Evolutionary conservation across 2,113 vertebrate genomes (phyloP), one percentile per base, ranked within the genome.

Genomic region (Heterotis niloticus): DNA sequence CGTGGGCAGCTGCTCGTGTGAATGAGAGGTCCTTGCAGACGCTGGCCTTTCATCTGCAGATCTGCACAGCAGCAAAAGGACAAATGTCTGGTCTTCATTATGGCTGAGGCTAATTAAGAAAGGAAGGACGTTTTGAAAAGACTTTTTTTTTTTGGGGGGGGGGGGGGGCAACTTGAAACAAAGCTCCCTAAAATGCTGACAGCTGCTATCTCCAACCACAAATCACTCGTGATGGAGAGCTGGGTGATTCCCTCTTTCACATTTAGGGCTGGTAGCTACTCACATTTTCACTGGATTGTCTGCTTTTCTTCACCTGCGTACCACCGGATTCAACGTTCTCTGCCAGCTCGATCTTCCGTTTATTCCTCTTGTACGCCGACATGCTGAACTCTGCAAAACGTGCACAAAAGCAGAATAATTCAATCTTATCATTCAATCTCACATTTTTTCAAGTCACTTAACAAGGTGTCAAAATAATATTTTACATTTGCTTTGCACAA

Each of bases 361-460:
- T 99, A 91, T 99, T 99, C 90, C 96, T 95, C 91, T 95, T 98
- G 91, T 98, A 99, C 59, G 96, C 97, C 86, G 98, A 97, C 89
- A 99, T 92, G 90, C 97, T 99, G 90, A 98, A 97, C 86, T 96
- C 97, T 99, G 88, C 29, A 84, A 76, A 79, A 84, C 9, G 76
- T 71, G 54, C 14, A 64, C 5, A 16, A 12, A 2, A n/a, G 51
- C 20, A 24, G 23, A 57, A 26, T n/a, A 12, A 44, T 18, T 12
- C 24, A 44, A 56, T 72, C 44, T 20, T 16, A 52, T 73, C 52
- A 5, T 23, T 9, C 14, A 57, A 28, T 24, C 13, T 74, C 28
- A 17, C 17, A 23, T 26, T 57, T 24, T 5, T 59, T 56, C n/a
- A n/a, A 51, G 34, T 44, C 4, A 71, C 69, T n/a, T 70, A 10